Conservation (phyloP, 30 jellyfish, hydroid and myxozoan species). For the Cassiopea andromeda region DNA sequence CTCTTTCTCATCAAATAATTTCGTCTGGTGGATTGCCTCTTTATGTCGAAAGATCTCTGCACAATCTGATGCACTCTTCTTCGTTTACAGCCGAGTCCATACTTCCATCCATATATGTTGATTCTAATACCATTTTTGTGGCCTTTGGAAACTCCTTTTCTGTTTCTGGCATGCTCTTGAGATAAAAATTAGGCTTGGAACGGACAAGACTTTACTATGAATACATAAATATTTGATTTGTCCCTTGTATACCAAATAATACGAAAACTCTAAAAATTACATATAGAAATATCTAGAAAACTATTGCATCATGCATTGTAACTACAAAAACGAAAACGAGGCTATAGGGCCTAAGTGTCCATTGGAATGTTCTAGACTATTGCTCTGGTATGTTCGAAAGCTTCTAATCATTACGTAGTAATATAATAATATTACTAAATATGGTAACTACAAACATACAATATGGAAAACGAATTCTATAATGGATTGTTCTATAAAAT, state of each 20-base stretch:
- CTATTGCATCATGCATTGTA: too few relatives aligned
- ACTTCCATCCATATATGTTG: neutral
- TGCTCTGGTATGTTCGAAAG: too few relatives aligned
- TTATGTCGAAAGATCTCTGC: conserved; percentile 10
- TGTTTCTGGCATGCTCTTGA: neutral
- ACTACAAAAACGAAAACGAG: too few relatives aligned
- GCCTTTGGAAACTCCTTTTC: neutral
- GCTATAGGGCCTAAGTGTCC: too few relatives aligned
- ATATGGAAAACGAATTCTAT: neutral
- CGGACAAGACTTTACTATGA: neutral
- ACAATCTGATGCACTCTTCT: conserved; percentile 5
- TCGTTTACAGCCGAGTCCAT: neutral
- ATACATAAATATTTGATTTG: too few relatives aligned
- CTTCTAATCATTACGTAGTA: neutral
- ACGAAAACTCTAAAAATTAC: too few relatives aligned
- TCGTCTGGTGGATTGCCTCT: neutral
- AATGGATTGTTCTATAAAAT: neutral
- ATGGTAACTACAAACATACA: neutral
- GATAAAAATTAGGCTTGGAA: neutral
- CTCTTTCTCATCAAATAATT: conserved; percentile 14
- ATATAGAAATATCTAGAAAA: too few relatives aligned
- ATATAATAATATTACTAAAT: too few relatives aligned
- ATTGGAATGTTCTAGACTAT: too few relatives aligned
- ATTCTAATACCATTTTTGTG: neutral
- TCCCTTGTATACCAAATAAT: too few relatives aligned